Evolutionary conservation across 2,113 vertebrate species (phyloP), one percentile per base, ranked within the genome.

Genomic region (Sturnira hondurensis): DNA sequence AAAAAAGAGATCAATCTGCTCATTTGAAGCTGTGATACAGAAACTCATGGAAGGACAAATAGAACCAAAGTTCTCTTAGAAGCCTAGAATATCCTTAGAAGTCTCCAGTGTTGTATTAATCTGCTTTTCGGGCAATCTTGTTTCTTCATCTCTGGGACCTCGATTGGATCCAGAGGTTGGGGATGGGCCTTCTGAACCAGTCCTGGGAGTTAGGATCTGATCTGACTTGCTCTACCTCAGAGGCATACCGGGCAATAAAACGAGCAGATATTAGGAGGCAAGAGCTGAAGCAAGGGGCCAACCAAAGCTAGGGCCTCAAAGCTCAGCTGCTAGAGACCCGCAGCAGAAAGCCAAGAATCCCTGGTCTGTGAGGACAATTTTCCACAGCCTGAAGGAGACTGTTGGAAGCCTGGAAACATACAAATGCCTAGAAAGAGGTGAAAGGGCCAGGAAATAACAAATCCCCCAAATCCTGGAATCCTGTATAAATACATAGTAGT

Each of bases 181-280:
- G 7, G 43, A 7, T 38, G 2, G 8, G 8, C 12, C 12, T 83
- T 80, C 67, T 63, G 47, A 94, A 28, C 19, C 5, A 8, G 19
- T 80, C 2, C 12, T 63, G 26, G 17, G 71, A 74, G 50, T 83
- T 77, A 63, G 41, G 31, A 58, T 65, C 70, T 43, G 47, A 74
- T 20, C 10, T 50, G 10, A 43, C 1, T 65, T 22, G 20, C 9
- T 9, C 43, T 74, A 47, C 7, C 26, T 22, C 0, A 0, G 45
- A 81, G 50, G 20, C 15, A 68, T 26, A 15, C 3, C 9, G 41
- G 22, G 9, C n/a, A 83, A 58, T 65, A 33, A 58, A 36, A n/a
- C 52, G 43, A 74, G 31, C 54, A 73, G 26, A 13, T 43, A 6
- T 28, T 31, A 41, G 31, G 47, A 91, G 50, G 5, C 28, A 36